These are phyloP conservation scores for Pammene aurita DNA, from an alignment of 2,888 invertebrate genomes.

Conservation along the genomic window DNA sequence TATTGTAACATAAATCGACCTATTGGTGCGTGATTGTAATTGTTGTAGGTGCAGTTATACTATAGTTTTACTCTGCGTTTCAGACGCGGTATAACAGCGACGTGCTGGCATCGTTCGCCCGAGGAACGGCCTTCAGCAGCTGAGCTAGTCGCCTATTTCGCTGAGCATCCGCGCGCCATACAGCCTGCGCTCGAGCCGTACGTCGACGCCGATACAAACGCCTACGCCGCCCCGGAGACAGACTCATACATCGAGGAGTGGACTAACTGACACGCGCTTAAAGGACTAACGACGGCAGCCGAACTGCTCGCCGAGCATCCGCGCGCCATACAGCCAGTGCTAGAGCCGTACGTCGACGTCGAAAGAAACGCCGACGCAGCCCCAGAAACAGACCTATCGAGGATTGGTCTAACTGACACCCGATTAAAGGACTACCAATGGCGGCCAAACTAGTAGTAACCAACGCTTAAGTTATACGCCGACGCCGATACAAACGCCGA, in stretches of 20 bases:
- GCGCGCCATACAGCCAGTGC: constrained; percentile 61
- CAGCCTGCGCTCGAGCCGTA: constrained; percentile 49
- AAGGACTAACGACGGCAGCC: constrained; percentile 87
- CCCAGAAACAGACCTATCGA: not conserved
- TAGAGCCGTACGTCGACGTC: constrained; percentile 39
- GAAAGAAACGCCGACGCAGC: constrained; percentile 3
- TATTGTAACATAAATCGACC: too few species aligned
- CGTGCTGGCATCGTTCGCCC: constrained; percentile 88
- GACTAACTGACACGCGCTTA: constrained; percentile 59
- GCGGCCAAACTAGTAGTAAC: too few species aligned
- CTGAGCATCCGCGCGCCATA: constrained; percentile 84
- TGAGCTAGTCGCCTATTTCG: constrained; percentile 89
- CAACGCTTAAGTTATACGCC: not conserved
- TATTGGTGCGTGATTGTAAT: too few species aligned
- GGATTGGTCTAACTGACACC: too few species aligned
- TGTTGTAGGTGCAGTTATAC: too few species aligned
- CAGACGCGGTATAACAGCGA: constrained; percentile 84
- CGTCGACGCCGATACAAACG: constrained; percentile 4
- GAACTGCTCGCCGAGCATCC: constrained; percentile 89
- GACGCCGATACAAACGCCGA: not conserved
- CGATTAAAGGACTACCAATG: too few species aligned
- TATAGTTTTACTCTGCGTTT: constrained; percentile 53
- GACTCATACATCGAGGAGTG: constrained; percentile 16
- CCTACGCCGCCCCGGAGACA: constrained; percentile 6
- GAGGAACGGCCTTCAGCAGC: constrained; percentile 87